Percentiles rank a stretch among this genome's conserved stretches.
Evolutionary conservation across 1,140 invertebrate genomes (phyloP).

Genomic region (Diachasmimorpha longicaudata): DNA sequence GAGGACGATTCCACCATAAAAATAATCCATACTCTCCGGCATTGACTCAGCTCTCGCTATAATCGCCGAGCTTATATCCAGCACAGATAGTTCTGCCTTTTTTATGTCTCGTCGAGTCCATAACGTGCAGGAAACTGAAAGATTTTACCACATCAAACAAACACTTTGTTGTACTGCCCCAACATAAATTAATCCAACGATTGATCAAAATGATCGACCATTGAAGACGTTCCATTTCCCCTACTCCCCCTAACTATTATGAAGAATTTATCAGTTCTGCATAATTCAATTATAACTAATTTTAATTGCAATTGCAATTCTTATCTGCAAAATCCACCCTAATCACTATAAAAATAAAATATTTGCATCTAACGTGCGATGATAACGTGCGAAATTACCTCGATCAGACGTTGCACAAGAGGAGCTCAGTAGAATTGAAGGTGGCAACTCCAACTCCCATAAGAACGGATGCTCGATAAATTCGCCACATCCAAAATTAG

Average conservation of each 20-base stretch:
- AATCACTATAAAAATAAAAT: no score
- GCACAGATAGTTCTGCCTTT: conserved; percentile 89
- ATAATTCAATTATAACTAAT: no score
- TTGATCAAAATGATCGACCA: no score
- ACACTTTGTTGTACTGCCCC: no score
- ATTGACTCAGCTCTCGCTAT: conserved; percentile 87
- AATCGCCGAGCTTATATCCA: conserved; percentile 93
- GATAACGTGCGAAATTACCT: conserved; percentile 60
- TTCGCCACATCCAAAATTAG: conserved; percentile 60
- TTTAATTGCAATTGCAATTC: no score
- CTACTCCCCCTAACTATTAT: no score
- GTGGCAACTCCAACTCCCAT: conserved; percentile 77
- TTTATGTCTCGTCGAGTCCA: conserved; percentile 90
- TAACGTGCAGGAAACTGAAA: conserved; percentile 88
- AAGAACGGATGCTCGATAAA: conserved; percentile 68
- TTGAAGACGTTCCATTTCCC: no score
- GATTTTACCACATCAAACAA: not conserved
- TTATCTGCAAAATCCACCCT: no score
- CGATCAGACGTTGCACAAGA: conserved; percentile 74
- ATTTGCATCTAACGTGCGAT: no score
- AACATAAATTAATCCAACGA: no score
- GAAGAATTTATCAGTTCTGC: no score
- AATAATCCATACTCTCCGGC: conserved; percentile 82
- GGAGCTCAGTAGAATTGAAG: conserved; percentile 75
- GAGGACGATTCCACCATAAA: conserved; percentile 73